phyloP scores from a whole-genome alignment of 2,888 invertebrate species.

The Tipula unca region DNA sequence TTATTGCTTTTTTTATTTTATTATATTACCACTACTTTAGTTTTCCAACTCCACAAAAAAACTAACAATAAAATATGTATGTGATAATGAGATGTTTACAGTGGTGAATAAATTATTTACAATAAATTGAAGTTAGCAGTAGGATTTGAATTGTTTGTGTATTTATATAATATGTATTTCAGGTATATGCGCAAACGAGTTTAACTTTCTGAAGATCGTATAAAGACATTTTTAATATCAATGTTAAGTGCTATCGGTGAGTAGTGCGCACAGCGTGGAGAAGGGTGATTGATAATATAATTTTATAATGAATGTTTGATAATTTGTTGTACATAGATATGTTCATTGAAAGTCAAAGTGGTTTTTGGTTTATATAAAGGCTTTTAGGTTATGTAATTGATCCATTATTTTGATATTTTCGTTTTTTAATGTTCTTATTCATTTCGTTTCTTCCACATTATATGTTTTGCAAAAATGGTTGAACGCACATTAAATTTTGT shows the following conservation, averaged over 20 bases:
- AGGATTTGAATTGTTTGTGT: not conserved
- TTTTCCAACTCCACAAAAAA: not conserved
- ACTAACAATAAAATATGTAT: not conserved
- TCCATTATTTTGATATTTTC: not conserved
- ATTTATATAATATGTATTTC: not conserved
- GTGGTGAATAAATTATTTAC: not conserved
- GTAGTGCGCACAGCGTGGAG: not conserved
- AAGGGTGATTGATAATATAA: not conserved
- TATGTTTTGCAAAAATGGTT: no score
- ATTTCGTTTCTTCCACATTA: no score
- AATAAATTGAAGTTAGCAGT: not conserved
- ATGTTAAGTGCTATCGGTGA: not conserved
- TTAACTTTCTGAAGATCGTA: not conserved
- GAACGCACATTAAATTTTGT: no score
- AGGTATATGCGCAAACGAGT: not conserved
- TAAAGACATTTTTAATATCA: not conserved
- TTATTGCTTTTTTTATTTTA: not conserved
- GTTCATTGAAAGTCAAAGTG: not conserved
- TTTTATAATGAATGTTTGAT: not conserved
- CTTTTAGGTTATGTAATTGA: not conserved
- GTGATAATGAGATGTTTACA: not conserved
- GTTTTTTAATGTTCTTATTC: not conserved
- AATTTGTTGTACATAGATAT: not conserved
- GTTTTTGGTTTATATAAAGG: not conserved
- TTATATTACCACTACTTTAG: not conserved